Base-by-base conservation (phyloP, 2,888 invertebrate genomes). In the Agrypnus murinus region DNA sequence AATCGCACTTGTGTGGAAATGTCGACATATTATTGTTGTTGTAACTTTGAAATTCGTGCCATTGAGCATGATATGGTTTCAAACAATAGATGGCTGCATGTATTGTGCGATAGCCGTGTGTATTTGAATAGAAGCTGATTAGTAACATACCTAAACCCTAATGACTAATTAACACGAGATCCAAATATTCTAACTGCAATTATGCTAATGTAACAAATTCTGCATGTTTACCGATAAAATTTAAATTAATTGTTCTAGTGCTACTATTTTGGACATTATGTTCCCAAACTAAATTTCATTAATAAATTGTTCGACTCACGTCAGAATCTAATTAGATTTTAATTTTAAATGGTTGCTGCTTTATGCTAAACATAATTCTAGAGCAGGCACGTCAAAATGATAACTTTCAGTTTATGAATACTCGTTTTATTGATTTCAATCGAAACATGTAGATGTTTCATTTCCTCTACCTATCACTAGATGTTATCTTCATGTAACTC, bases 61-160 rank as follows among this genome's bases (percentile, higher is more conserved):
- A 50, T 59, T 66, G 46, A 66, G 31, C 60, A 32, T 60, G 50
- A 12, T 66, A 40, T 60, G 50, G 55, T 36, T 65, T 17, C 45
- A 36, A 57, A 65, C 65, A 65, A 65, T 65, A 12, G 34, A 14
- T 65, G 14, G 34, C 36, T 65, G 66, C 58, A 66, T 59, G 59
- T 50, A 38, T 48, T 66, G 48, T 66, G 59, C 9, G 40, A 31
- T 19, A 10, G 38, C 32, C 19, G 46, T 59, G 38, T 66, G 46
- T 48, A 50, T n/a, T 40, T 66, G 59, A 66, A 66, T 66, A 32
- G 66, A 38, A 48, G 25, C 59, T 60, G 66, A 66, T 66, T 66
- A 59, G 58, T 60, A 40, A 48, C 66, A 25, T 60, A 66, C 43
- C 34, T 58, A 46, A 38, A 12, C 32, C 32, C 31, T 59, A 59